Conservation (phyloP, 2,888 invertebrate genomes). For the Idaea dimidiata region DNA sequence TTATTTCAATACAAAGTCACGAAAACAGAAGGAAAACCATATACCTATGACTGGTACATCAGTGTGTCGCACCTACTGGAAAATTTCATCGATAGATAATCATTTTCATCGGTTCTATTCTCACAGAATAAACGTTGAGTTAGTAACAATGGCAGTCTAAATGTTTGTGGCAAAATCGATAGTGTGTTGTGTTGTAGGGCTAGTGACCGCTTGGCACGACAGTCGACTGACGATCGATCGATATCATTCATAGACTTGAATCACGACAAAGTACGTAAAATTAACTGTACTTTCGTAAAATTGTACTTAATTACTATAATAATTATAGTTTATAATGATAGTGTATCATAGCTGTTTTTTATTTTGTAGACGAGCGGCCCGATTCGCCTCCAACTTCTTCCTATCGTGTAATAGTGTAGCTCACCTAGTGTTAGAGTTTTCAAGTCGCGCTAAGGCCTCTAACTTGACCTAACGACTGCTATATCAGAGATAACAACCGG, state of each 20-base stretch:
- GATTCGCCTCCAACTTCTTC: no score
- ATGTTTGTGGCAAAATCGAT: conserved; percentile 54
- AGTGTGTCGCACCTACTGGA: background rate
- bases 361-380: no score
- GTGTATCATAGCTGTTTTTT: no score
- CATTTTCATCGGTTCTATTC: conserved; percentile 6
- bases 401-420: no score
- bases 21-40: no score
- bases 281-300: background rate
- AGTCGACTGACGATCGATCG: conserved; percentile 35
- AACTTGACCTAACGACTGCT: no score
- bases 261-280: conserved; percentile 11
- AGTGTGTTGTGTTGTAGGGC: conserved; percentile 37
- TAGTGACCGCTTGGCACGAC: conserved; percentile 49
- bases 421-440: no score
- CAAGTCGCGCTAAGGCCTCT: no score
- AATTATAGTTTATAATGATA: background rate
- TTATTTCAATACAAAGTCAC: no score
- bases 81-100: conserved; percentile 1
- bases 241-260: conserved; percentile 23
- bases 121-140: conserved; percentile 17
- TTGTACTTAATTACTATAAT: background rate
- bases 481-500: no score
- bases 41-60: no score
- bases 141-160: conserved; percentile 35